These are phyloP conservation scores for Rhopalosiphum padi DNA, from an alignment of 1,140 invertebrate species.

Conservation along the genomic window DNA sequence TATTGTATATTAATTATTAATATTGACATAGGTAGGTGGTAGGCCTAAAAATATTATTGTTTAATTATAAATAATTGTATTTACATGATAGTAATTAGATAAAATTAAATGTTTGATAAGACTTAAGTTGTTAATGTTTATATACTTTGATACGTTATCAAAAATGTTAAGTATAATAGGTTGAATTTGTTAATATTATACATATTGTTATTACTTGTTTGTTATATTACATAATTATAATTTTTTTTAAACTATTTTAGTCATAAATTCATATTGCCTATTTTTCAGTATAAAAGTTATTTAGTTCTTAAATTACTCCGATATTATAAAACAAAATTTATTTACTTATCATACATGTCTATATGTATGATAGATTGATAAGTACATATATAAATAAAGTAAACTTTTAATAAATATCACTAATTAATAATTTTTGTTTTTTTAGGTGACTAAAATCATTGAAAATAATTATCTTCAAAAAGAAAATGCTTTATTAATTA, in stretches of 20 bases:
- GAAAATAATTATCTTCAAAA: neutral
- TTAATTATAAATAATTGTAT: neutral
- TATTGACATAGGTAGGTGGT: too few species aligned
- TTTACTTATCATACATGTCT: neutral
- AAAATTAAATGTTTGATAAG: too few species aligned
- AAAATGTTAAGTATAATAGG: too few species aligned
- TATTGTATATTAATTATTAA: too few species aligned
- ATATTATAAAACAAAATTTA: neutral
- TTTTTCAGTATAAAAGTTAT: neutral
- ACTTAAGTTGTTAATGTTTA: too few species aligned
- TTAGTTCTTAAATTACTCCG: neutral
- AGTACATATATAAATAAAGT: neutral
- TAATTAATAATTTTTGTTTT: neutral
- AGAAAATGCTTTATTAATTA: neutral
- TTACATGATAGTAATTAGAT: neutral
- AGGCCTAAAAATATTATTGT: neutral
- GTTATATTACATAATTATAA: neutral
- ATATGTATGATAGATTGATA: neutral
- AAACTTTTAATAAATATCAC: neutral
- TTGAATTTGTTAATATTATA: too few species aligned
- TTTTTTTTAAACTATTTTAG: neutral
- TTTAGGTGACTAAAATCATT: neutral
- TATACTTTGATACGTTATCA: too few species aligned
- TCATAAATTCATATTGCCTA: neutral
- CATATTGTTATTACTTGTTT: too few species aligned